Conservation (phyloP, 2,797 vertebrate species). For the Lepidocolaptes lacrymiger region DNA sequence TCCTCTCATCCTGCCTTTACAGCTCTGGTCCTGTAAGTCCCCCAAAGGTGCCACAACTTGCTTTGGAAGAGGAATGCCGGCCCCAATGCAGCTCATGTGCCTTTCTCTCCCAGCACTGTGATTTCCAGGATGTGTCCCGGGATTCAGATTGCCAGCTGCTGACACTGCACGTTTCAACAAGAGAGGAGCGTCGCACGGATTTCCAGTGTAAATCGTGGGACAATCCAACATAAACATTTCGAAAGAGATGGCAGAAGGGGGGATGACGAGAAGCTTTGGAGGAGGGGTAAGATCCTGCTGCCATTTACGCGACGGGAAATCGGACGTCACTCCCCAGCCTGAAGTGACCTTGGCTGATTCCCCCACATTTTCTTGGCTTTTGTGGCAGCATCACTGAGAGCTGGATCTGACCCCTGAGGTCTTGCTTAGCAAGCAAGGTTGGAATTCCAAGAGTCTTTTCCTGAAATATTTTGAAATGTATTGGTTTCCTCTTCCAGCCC, state of each 20-base stretch:
- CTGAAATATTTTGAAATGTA: background rate
- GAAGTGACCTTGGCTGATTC: background rate
- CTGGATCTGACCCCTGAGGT: background rate
- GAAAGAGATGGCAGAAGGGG: background rate
- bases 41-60: background rate
- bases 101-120: background rate
- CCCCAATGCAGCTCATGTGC: accelerated
- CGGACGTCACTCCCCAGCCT: background rate
- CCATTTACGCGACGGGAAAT: background rate
- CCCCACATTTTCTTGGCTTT: background rate
- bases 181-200: background rate
- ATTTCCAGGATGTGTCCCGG: background rate
- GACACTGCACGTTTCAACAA: background rate
- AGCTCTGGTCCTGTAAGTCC: accelerated
- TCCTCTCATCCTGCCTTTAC: background rate
- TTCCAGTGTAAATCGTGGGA: constrained; percentile 29
- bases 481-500: background rate
- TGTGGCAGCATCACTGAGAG: accelerated
- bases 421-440: background rate
- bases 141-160: constrained; percentile 4
- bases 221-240: constrained; percentile 57
- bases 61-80: background rate
- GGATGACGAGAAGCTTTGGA: background rate
- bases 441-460: background rate
- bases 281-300: background rate